Conservation (phyloP, 37 sponge, comb jelly and placozoan genomes). For the Aplysina aerophoba region DNA sequence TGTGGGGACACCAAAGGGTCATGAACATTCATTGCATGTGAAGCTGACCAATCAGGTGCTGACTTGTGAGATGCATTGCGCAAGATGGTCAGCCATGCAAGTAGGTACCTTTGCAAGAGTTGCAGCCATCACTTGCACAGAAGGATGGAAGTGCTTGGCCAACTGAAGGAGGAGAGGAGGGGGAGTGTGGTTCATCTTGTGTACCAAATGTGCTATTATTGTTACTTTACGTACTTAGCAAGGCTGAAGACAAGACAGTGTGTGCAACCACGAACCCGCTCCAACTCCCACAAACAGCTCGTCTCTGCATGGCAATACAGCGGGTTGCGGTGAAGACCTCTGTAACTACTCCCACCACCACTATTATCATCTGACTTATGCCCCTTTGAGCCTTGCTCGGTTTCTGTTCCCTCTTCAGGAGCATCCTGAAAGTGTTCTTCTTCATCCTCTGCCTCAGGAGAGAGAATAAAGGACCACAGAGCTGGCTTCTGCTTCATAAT, state of each 20-base stretch:
- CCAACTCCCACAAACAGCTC: slow-evolving; percentile 87
- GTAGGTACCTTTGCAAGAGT: slow-evolving; percentile 49
- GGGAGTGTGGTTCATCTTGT: neutral
- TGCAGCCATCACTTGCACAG: slow-evolving; percentile 80
- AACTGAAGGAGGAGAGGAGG: slow-evolving; percentile 54
- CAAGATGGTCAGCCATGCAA: too few species aligned
- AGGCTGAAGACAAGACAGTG: neutral
- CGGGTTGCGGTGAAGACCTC: slow-evolving; percentile 67
- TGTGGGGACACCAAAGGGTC: neutral
- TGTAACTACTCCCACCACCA: slow-evolving; percentile 39
- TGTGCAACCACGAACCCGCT: slow-evolving; percentile 37
- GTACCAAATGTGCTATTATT: neutral
- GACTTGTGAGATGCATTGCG: neutral
- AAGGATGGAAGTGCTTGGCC: slow-evolving; percentile 83
- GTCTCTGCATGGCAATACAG: slow-evolving; percentile 78
- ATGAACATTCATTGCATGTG: neutral
- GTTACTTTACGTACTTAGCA: neutral
- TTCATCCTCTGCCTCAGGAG: slow-evolving; percentile 66
- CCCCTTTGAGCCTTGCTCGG: neutral
- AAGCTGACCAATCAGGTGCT: neutral
- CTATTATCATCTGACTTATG: neutral
- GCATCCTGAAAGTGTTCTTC: slow-evolving; percentile 76
- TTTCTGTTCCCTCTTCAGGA: slow-evolving; percentile 10
- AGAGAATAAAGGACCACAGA: slow-evolving; percentile 72
- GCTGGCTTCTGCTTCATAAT: slow-evolving; percentile 62